These are phyloP conservation scores for Neopipo cinnamomea DNA, from an alignment of 2,113 vertebrate genomes.

Conservation along the genomic window DNA sequence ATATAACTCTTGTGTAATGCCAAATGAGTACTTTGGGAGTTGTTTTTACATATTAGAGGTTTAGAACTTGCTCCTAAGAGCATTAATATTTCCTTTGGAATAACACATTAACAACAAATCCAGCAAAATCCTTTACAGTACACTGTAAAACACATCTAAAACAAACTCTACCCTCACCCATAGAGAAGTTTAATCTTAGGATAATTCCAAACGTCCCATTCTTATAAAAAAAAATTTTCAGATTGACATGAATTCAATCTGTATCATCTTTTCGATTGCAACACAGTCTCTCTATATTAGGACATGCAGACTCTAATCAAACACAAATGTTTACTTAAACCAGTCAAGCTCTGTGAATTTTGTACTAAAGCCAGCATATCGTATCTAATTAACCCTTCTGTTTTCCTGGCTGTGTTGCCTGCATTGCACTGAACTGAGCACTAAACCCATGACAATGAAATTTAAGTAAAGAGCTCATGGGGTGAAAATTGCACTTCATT, in stretches of 20 bases:
- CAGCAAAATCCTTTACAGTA: not conserved
- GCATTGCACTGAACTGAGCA: not conserved
- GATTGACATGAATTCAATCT: not conserved
- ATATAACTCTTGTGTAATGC: not conserved
- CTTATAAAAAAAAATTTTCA: not conserved
- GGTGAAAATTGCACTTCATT: not conserved
- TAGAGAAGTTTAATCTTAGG: not conserved
- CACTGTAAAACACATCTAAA: not conserved
- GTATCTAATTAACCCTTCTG: conserved; percentile 6
- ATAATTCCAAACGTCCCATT: not conserved
- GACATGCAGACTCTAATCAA: not conserved
- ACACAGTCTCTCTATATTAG: not conserved
- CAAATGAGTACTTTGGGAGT: not conserved
- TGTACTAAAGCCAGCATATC: not conserved
- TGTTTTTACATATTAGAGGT: not conserved
- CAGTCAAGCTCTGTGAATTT: not conserved
- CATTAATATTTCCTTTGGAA: conserved; percentile 11
- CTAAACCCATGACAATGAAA: not conserved
- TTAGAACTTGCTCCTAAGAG: not conserved
- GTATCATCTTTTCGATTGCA: not conserved
- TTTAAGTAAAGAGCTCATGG: not conserved
- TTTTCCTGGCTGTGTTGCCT: not conserved
- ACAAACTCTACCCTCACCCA: not conserved
- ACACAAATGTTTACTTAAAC: conserved; percentile 28
- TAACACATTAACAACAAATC: not conserved